These are phyloP conservation scores for Agriopis aurantiaria DNA, from an alignment of 2,888 invertebrate genomes.

Conservation along the genomic window DNA sequence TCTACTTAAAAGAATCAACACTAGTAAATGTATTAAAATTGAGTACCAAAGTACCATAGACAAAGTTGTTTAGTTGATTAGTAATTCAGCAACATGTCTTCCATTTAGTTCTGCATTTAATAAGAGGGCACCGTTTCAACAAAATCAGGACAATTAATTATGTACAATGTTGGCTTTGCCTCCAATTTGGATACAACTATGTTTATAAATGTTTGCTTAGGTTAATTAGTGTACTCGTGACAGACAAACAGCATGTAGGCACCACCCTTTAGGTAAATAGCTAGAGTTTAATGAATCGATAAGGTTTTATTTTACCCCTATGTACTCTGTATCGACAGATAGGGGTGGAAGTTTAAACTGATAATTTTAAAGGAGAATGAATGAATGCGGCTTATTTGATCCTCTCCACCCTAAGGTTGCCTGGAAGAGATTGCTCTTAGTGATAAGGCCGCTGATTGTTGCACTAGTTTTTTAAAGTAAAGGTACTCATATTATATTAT, in stretches of 20 bases:
- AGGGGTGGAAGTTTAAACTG: background rate
- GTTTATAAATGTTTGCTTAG: conserved; percentile 70
- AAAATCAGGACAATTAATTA: conserved; percentile 44
- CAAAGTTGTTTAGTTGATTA: background rate
- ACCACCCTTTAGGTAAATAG: conserved; percentile 53
- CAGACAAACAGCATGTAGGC: conserved; percentile 65
- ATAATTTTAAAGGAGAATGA: background rate
- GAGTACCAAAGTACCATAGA: background rate
- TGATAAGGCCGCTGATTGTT: too few species aligned
- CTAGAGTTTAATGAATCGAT: conserved; percentile 79
- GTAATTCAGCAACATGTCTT: conserved; percentile 10
- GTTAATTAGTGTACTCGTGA: conserved; percentile 76
- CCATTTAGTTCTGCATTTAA: conserved; percentile 13
- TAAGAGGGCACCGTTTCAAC: conserved; percentile 19
- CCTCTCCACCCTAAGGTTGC: too few species aligned
- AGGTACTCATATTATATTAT: too few species aligned
- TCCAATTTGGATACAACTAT: conserved; percentile 46
- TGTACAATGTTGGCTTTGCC: conserved; percentile 52
- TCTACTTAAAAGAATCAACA: too few species aligned
- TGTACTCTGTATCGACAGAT: background rate
- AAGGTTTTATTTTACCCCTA: conserved; percentile 61
- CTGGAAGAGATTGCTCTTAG: too few species aligned
- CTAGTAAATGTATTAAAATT: background rate
- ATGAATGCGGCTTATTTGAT: too few species aligned
- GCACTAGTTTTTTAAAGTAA: too few species aligned